Percentiles rank a stretch among this genome's conserved stretches.
Conservation (phyloP, 2,113 vertebrate species). For the Eupsittula cactorum region DNA sequence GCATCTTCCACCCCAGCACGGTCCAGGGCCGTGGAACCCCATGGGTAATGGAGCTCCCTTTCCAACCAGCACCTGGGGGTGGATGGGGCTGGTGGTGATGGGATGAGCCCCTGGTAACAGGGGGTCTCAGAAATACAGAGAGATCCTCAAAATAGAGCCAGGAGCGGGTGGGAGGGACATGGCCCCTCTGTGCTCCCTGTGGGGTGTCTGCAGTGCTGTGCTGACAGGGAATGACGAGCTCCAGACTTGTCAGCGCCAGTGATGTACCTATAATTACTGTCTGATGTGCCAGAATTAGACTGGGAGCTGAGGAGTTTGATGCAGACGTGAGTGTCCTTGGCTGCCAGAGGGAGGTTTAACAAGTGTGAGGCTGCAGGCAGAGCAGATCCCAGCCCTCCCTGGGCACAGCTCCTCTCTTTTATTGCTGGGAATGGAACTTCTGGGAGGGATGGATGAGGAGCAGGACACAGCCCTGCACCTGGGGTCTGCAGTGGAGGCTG, state of each 20-base stretch:
- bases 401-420: rapidly evolving
- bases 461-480: rapidly evolving
- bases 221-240: constrained; percentile 72
- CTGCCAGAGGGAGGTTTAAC: neutral
- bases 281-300: constrained; percentile 78
- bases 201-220: neutral
- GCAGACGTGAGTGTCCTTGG: constrained; percentile 48
- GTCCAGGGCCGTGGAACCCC: neutral
- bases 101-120: rapidly evolving
- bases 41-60: rapidly evolving
- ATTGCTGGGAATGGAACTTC: rapidly evolving
- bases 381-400: neutral
- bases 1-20: neutral
- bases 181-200: neutral
- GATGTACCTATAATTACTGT: constrained; percentile 77
- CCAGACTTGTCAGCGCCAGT: constrained; percentile 57
- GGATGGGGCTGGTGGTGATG: rapidly evolving
- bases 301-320: constrained; percentile 11
- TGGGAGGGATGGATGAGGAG: neutral
- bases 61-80: rapidly evolving
- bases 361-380: neutral
- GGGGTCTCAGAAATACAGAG: neutral
- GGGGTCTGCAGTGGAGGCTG: rapidly evolving
- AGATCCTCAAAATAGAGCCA: neutral
- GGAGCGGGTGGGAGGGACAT: neutral